Conservation (phyloP, 1,140 invertebrate genomes). For the Drosophila persimilis region DNA sequence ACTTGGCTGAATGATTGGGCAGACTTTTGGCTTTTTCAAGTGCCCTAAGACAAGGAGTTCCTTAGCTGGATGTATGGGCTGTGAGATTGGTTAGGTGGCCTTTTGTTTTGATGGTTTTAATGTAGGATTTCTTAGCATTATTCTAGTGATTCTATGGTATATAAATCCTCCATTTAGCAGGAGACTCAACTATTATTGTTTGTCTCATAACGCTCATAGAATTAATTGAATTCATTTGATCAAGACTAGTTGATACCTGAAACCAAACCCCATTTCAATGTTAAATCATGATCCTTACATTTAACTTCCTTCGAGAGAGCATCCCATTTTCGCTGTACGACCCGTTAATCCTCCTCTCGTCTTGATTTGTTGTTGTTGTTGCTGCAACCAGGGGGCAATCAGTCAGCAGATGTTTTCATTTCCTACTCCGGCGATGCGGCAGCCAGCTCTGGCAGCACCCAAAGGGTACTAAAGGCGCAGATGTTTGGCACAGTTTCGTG, state of each 20-base stretch:
- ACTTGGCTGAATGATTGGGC: slow-evolving; percentile 77
- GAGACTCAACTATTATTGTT: no score
- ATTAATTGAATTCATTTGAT: no score
- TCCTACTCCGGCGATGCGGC: slow-evolving; percentile 60
- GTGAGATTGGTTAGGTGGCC: no score
- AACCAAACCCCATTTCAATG: no score
- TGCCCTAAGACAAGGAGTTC: background rate
- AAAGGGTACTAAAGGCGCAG: slow-evolving; percentile 66
- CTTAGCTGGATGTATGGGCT: background rate
- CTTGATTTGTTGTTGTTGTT: slow-evolving; percentile 14
- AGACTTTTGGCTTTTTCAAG: slow-evolving; percentile 43
- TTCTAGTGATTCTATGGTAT: no score
- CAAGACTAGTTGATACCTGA: no score
- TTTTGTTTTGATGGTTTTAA: no score
- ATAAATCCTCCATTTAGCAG: no score
- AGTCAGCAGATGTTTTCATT: slow-evolving; percentile 82
- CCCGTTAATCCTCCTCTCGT: slow-evolving; percentile 10
- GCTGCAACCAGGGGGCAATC: slow-evolving; percentile 76
- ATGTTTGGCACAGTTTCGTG: slow-evolving; percentile 81
- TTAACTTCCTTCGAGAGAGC: background rate
- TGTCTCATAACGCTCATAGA: no score
- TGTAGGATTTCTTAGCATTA: no score
- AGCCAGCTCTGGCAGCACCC: slow-evolving; percentile 11
- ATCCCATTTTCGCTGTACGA: slow-evolving; percentile 11
- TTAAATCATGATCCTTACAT: no score